Evolutionary conservation across 1,140 invertebrate species (phyloP).

Genomic region (Cepaea nemoralis): DNA sequence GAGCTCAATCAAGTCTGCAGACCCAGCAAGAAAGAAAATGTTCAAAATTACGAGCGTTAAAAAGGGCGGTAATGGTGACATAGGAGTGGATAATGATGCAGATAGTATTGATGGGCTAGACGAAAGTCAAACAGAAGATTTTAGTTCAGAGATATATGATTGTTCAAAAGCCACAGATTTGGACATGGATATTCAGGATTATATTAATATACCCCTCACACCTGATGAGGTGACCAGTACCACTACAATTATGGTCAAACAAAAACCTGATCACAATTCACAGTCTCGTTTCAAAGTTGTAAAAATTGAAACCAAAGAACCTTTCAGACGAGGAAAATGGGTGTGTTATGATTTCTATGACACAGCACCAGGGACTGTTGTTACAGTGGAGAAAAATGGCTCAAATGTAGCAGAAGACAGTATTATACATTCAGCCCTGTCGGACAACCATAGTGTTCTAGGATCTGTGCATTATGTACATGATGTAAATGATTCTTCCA

Average conservation of each 20-base stretch:
- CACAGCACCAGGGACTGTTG: constrained; percentile 74
- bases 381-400: constrained; percentile 49
- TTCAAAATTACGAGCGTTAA: constrained; percentile 94
- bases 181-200: constrained; percentile 44
- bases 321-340: constrained; percentile 93
- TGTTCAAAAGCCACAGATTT: constrained; percentile 64
- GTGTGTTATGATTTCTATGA: constrained; percentile 95
- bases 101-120: constrained; percentile 93
- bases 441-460: constrained; percentile 61
- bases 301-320: constrained; percentile 92
- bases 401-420: constrained; percentile 50
- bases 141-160: constrained; percentile 75
- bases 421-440: constrained; percentile 43
- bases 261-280: constrained; percentile 46
- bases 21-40: constrained; percentile 85
- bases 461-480: constrained; percentile 65
- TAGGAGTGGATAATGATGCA: constrained; percentile 88
- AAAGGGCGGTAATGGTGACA: constrained; percentile 76
- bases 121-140: constrained; percentile 89
- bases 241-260: constrained; percentile 41
- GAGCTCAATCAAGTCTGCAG: constrained; percentile 43
- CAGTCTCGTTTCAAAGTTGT: constrained; percentile 87
- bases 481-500: constrained; percentile 64
- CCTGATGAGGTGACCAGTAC: constrained; percentile 48
- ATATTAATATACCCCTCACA: constrained; percentile 39